A percentile compares a stretch with the other conserved stretches of the same genome.
Conservation (phyloP, 1,140 invertebrate genomes). For the Philotrypesis tridentata region DNA sequence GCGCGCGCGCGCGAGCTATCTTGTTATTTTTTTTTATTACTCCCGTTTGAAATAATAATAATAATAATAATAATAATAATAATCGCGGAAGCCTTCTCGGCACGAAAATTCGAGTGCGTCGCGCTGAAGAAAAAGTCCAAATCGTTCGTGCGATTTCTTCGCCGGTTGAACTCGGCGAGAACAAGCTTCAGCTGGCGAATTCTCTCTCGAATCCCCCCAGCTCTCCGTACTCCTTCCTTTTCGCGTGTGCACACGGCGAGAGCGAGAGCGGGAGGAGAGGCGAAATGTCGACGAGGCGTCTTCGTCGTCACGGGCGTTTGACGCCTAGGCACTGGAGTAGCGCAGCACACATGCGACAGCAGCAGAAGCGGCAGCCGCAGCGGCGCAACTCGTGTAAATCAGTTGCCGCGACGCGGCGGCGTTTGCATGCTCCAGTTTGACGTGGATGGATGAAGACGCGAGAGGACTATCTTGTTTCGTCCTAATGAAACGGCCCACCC, state of each 20-base stretch:
- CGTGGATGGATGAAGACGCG: constrained; percentile 36
- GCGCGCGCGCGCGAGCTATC: too few relatives aligned
- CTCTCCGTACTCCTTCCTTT: too few relatives aligned
- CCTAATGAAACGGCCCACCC: constrained; percentile 9
- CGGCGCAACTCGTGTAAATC: constrained; percentile 39
- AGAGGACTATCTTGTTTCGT: background rate
- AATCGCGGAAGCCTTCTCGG: too few relatives aligned
- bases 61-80: too few relatives aligned
- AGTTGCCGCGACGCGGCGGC: background rate
- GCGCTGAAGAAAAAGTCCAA: background rate
- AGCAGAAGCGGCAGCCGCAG: background rate
- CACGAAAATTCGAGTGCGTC: too few relatives aligned
- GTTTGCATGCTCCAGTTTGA: constrained; percentile 29
- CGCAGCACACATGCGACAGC: background rate
- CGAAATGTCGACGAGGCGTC: background rate
- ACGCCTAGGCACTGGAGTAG: too few relatives aligned
- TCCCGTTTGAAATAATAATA: too few relatives aligned
- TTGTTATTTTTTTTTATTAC: too few relatives aligned
- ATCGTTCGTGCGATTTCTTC: background rate
- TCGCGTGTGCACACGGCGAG: background rate
- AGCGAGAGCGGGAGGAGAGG: background rate
- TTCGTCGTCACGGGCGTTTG: constrained; percentile 7
- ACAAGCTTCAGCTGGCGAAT: background rate
- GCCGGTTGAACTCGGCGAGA: background rate
- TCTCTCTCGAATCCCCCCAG: background rate